Evolutionary conservation across 2,113 vertebrate species (phyloP), one percentile per base, ranked within the genome.

Genomic region (Pteruthius melanotis): DNA sequence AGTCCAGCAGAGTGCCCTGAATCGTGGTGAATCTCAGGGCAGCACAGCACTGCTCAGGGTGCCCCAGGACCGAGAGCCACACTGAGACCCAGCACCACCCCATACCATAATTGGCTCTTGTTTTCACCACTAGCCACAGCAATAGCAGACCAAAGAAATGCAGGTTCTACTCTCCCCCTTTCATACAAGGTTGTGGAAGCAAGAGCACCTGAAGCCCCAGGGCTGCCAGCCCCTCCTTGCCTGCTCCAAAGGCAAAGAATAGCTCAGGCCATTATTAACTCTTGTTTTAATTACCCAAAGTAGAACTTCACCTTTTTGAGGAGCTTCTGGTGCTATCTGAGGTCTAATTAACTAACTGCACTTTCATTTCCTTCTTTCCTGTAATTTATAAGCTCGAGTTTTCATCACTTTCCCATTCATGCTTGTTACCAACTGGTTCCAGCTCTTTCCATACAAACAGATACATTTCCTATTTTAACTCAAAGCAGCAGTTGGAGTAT

Each of bases 91-190:
- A 2, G 61, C 47, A 28, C 26, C 1, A 0, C 14, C 20, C 19
- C 42, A 27, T n/a, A 1, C 24, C 14, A 0, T 2, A 0, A 9
- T 15, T 24, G 14, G 7, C 4, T 61, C 14, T 23, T 7, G 15
- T 26, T 79, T 35, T 69, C n/a, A 24, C 20, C 61, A 33, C 6
- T 37, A 27, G 63, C 42, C 21, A 3, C 8, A 60, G 10, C 54
- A 52, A 5, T 9, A 28, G 10, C 19, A 18, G 42, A 9, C 24
- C 22, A 4, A 28, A 22, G 45, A 11, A 18, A 30, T 2, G 16
- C 53, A 21, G 40, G 0, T 28, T 15, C 4, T 6, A 6, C 47
- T 7, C 42, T 35, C 13, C 14, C 19, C 44, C 23, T 31, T 19
- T 28, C 21, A 1, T 1, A 14, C 7, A 2, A 4, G 37, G 20